A percentile compares a stretch with the other conserved stretches of the same genome.
Evolutionary conservation across 53 echinoderm and acorn worm species (phyloP).

Genomic region (Mesocentrotus franciscanus): DNA sequence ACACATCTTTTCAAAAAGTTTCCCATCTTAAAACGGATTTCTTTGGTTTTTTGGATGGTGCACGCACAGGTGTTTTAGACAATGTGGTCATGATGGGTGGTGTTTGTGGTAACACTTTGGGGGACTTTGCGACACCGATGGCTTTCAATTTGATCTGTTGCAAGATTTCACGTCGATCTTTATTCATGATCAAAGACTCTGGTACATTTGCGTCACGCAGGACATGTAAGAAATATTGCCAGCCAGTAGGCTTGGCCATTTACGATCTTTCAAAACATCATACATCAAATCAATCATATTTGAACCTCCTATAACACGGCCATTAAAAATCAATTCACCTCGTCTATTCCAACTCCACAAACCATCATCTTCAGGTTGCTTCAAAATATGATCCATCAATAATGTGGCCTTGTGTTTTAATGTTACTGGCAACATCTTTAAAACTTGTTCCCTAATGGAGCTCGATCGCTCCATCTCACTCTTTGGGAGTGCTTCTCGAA

Average conservation of each 20-base stretch:
- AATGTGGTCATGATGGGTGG: not conserved
- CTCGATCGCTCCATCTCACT: too few species aligned
- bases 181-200: constrained; percentile 67
- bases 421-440: constrained; percentile 1
- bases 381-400: constrained; percentile 34
- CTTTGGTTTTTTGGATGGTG: not conserved
- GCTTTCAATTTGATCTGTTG: constrained; percentile 58
- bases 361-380: not conserved
- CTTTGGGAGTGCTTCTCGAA: too few species aligned
- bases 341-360: constrained; percentile 46
- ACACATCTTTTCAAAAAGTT: not conserved
- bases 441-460: too few species aligned
- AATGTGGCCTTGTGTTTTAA: not conserved
- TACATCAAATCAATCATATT: constrained; percentile 69
- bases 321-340: constrained; percentile 66
- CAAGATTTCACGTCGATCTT: constrained; percentile 52
- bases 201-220: constrained; percentile 63
- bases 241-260: constrained; percentile 67
- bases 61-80: not conserved
- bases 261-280: constrained; percentile 55
- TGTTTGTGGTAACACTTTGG: constrained; percentile 43
- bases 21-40: not conserved
- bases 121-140: not conserved
- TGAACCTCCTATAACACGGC: constrained; percentile 42
- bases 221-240: constrained; percentile 68